phyloP scores from a whole-genome alignment of 2,113 vertebrate species.

The Corythoichthys intestinalis region DNA sequence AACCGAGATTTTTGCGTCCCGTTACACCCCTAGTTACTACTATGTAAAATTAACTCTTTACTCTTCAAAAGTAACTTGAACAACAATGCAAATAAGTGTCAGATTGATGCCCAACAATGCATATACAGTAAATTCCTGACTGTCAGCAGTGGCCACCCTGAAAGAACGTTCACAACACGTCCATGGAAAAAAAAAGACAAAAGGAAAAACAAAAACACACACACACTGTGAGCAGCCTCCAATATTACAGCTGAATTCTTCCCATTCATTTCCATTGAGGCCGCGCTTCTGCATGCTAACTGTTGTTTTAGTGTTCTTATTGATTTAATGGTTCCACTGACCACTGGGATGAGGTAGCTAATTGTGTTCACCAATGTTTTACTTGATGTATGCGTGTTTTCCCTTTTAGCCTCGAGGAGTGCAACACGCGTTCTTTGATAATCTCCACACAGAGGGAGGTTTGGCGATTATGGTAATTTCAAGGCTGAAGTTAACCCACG shows the following conservation, averaged over 20 bases:
- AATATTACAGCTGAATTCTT: background rate
- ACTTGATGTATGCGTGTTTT: constrained; percentile 69
- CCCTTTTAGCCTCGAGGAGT: constrained; percentile 60
- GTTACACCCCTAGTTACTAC: too few species aligned
- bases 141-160: too few species aligned
- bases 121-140: too few species aligned
- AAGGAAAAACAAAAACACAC: background rate
- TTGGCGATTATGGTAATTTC: constrained; percentile 70
- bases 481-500: constrained; percentile 58
- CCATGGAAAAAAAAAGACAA: too few species aligned
- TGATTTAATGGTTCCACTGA: constrained; percentile 63
- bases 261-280: constrained; percentile 15
- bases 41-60: too few species aligned
- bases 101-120: too few species aligned
- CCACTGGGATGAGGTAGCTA: constrained; percentile 65
- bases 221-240: constrained; percentile 3
- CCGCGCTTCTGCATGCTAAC: constrained; percentile 15
- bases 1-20: too few species aligned
- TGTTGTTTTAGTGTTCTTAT: constrained; percentile 54
- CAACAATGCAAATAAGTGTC: too few species aligned
- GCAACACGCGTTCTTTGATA: constrained; percentile 67
- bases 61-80: too few species aligned
- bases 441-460: constrained; percentile 69
- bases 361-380: constrained; percentile 63
- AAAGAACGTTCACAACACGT: too few species aligned